phyloP scores from a whole-genome alignment of 2,888 invertebrate species.

The Drosophila merina region DNA sequence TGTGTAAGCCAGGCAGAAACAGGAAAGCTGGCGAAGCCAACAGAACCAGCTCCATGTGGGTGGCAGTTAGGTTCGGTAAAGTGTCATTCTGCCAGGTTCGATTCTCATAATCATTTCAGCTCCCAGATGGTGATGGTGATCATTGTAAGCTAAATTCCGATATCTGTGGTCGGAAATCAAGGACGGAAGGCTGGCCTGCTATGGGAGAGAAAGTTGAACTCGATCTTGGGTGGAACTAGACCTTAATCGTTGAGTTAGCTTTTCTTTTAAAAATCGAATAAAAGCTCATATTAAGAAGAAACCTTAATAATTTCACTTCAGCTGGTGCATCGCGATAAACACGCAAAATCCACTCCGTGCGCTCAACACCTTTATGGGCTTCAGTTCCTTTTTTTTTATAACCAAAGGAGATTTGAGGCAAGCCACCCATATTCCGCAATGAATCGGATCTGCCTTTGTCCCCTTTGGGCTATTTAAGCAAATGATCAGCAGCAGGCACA shows the following conservation, averaged over 20 bases:
- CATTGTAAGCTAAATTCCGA: slow-evolving; percentile 46
- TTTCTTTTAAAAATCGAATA: neutral
- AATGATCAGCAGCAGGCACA: slow-evolving; percentile 65
- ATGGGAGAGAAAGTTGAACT: slow-evolving; percentile 49
- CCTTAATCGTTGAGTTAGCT: too few species aligned
- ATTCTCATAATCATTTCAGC: slow-evolving; percentile 34
- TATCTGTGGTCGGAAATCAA: slow-evolving; percentile 80
- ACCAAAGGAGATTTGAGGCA: slow-evolving; percentile 53
- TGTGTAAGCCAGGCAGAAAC: neutral
- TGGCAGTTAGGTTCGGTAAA: slow-evolving; percentile 13
- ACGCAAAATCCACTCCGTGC: slow-evolving; percentile 62
- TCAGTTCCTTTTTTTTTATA: slow-evolving; percentile 9
- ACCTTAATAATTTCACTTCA: slow-evolving; percentile 54
- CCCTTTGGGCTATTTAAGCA: slow-evolving; percentile 79
- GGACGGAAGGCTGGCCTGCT: neutral
- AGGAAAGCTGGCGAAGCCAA: neutral
- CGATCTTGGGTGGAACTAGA: neutral
- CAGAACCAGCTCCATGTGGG: slow-evolving; percentile 31
- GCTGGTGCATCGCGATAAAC: slow-evolving; percentile 70
- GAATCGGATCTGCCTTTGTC: slow-evolving; percentile 46
- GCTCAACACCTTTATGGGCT: slow-evolving; percentile 35
- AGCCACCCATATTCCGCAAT: slow-evolving; percentile 67
- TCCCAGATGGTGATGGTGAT: slow-evolving; percentile 52
- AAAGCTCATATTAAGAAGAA: slow-evolving; percentile 21
- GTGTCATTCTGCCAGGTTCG: slow-evolving; percentile 27